Base-by-base conservation (phyloP, 1,140 invertebrate species). In the Cyrtorhinus lividipennis region DNA sequence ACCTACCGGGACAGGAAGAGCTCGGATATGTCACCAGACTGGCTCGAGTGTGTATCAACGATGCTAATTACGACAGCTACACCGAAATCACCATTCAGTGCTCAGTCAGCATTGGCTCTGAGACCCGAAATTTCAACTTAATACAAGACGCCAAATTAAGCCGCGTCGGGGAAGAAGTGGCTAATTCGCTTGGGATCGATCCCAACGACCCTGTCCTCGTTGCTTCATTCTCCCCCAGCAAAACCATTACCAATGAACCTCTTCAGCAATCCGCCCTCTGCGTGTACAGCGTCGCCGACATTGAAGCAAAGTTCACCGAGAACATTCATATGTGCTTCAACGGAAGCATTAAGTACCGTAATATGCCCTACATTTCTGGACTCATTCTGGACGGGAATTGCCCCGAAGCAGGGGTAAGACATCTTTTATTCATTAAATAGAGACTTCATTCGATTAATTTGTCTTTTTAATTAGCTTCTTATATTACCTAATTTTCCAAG, bases 301-400 rank as follows among this genome's bases (percentile, higher is more conserved):
- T 98, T 67, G 90, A 95, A 71, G 83, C 84, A 59, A 89, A 90
- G 70, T 97, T 98, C 73, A 92, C 91, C 69, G 87, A 94, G 74
- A 97, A 96, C 75, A 95, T 96, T 68, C 30, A 95, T 72, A 89
- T 92, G 84, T 98, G 94, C 75, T 96, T 97, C 72, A 92, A 95
- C 75, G 92, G 91, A 23, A 93, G 87, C 67, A 86, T 86, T 62
- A 89, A 88, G 67, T 88, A 91, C 71, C 78, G 92, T 53, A 93
- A 93, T 70, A 90, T 95, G 83, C 89, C 87, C 20, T 94, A 95
- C 72, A 87, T 95, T 69, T 94, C 91, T 62, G 92, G 92, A 2
- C 85, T 87, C 68, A 91, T 92, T 68, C 82, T 87, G 67, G 88
- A 91, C 74, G 90, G 90, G 15, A 86, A 91, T 71, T 95, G 92